phyloP scores from a whole-genome alignment of 2,797 vertebrate species.

The Chelmon rostratus region DNA sequence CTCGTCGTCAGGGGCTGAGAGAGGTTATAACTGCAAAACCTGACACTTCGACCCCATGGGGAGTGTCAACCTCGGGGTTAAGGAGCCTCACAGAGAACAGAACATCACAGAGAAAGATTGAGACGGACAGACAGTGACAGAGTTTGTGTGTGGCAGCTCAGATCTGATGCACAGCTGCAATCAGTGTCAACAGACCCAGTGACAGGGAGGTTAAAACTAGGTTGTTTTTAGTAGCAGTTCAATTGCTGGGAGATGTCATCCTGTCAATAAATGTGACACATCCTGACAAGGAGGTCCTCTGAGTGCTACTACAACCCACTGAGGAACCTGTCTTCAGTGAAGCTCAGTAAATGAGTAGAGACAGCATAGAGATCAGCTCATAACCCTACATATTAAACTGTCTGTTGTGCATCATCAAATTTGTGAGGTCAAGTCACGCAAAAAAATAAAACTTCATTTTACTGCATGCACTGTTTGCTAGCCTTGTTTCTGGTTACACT shows the following conservation, averaged over 20 bases:
- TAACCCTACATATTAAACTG: neutral
- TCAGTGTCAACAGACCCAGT: conserved; percentile 40
- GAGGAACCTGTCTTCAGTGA: neutral
- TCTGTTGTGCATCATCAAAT: neutral
- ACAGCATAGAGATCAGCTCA: conserved; percentile 8
- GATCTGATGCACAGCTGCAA: conserved; percentile 51
- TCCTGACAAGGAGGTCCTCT: conserved; percentile 16
- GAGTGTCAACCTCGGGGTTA: conserved; percentile 38
- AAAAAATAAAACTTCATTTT: neutral
- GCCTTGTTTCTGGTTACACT: neutral
- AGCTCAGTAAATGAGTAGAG: conserved; percentile 6
- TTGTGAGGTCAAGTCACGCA: neutral
- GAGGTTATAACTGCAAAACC: conserved; percentile 12
- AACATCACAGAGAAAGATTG: conserved; percentile 24
- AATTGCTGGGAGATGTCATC: conserved; percentile 23
- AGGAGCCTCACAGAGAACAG: too few relatives aligned
- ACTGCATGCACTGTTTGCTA: conserved; percentile 7
- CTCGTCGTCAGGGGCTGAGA: conserved; percentile 10
- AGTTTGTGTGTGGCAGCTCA: conserved; percentile 33
- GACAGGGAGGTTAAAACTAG: conserved; percentile 13
- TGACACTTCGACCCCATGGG: conserved; percentile 2
- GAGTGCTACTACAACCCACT: neutral
- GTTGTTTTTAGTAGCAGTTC: conserved; percentile 46
- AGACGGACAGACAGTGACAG: conserved; percentile 35
- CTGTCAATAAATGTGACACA: conserved; percentile 37